Conservation (phyloP, 2,113 vertebrate species). For the Edolisoma coerulescens region DNA sequence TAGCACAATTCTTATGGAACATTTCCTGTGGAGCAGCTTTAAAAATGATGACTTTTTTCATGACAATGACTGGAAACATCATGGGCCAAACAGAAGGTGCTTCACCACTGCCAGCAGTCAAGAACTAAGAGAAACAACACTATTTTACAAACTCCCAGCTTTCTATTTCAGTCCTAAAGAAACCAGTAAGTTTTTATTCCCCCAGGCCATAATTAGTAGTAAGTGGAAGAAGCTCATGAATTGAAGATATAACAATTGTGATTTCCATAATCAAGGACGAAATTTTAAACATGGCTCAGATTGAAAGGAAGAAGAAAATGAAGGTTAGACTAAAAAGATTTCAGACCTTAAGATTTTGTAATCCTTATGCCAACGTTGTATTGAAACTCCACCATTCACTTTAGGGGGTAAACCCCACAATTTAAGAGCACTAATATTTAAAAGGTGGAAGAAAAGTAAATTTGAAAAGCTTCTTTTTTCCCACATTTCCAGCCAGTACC, state of each 20-base stretch:
- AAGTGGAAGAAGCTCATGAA: constrained; percentile 14
- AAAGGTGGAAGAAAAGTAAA: not conserved
- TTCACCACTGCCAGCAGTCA: not conserved
- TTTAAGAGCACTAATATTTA: not conserved
- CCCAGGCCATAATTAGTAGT: not conserved
- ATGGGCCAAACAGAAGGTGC: not conserved
- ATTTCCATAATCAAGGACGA: constrained; percentile 49
- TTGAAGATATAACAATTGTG: constrained; percentile 18
- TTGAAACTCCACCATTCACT: not conserved
- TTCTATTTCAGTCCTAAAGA: constrained; percentile 1
- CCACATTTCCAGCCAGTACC: not conserved
- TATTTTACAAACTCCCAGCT: not conserved
- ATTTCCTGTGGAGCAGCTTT: not conserved
- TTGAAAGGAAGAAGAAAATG: not conserved
- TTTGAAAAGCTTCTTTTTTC: not conserved
- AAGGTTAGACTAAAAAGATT: not conserved
- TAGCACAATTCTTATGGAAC: not conserved
- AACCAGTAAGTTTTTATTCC: not conserved
- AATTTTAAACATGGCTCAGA: constrained; percentile 40
- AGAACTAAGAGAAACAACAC: not conserved
- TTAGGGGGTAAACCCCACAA: not conserved
- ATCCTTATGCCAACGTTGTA: not conserved
- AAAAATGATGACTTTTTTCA: not conserved
- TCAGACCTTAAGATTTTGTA: not conserved
- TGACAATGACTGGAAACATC: not conserved